These are phyloP conservation scores for Phaethornis superciliosus DNA, from an alignment of 2,113 vertebrate species.

Conservation along the genomic window DNA sequence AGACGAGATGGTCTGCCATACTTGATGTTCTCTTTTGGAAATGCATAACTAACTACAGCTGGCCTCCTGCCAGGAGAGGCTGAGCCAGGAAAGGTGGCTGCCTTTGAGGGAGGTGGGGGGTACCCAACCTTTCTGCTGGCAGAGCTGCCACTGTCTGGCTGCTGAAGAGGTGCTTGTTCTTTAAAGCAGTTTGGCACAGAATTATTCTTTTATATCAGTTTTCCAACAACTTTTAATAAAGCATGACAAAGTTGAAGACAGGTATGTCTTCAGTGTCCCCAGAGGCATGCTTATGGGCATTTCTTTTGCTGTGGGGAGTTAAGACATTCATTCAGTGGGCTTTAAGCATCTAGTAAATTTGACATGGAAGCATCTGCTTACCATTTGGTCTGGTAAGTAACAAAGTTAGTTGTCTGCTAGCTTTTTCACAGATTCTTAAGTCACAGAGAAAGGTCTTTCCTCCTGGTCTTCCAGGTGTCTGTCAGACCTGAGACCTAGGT, in stretches of 20 bases:
- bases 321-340: background rate
- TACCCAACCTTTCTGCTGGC: background rate
- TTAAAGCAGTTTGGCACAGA: background rate
- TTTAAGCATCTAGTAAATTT: background rate
- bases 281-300: background rate
- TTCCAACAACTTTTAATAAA: background rate
- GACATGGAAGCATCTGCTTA: background rate
- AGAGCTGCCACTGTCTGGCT: background rate
- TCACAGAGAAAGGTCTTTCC: background rate
- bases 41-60: background rate
- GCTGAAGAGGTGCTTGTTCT: fast-evolving
- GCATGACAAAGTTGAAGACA: background rate
- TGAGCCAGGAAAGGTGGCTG: background rate
- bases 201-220: background rate
- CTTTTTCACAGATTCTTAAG: background rate
- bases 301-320: background rate
- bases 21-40: background rate
- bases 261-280: background rate
- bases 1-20: background rate
- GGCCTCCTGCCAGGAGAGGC: too few species aligned
- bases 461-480: background rate
- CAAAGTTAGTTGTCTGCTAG: background rate
- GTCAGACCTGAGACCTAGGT: background rate
- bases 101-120: background rate
- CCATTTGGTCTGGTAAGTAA: background rate